A percentile compares a stretch with the other conserved stretches of the same genome.
Conservation (phyloP, 1,140 invertebrate genomes). For the Cyclina sinensis region DNA sequence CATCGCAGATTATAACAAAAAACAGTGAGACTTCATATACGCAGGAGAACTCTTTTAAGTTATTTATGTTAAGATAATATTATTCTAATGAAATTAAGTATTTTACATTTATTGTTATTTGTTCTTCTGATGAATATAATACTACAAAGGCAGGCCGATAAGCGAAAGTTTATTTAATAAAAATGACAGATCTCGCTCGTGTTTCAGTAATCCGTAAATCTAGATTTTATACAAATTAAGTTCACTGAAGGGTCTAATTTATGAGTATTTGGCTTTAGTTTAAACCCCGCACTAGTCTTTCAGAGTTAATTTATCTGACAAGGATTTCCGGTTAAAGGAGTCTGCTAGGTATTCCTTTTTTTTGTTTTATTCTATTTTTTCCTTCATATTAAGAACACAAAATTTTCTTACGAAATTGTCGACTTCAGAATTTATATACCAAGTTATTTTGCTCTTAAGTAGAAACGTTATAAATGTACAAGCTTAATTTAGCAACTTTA, state of each 20-base stretch:
- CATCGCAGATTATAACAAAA: too few species aligned
- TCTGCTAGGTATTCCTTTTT: neutral
- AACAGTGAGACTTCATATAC: too few species aligned
- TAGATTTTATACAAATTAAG: neutral
- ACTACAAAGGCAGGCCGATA: neutral
- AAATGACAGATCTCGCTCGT: neutral
- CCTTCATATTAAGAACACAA: too few species aligned
- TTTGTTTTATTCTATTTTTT: neutral
- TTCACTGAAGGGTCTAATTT: neutral
- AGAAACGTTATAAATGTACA: too few species aligned
- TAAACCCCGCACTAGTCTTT: neutral
- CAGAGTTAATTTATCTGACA: neutral
- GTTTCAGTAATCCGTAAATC: neutral
- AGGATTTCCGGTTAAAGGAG: neutral
- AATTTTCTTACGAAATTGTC: too few species aligned
- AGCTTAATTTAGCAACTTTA: too few species aligned
- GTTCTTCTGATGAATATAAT: neutral
- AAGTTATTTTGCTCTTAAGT: too few species aligned
- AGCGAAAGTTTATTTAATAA: neutral
- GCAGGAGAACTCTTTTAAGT: neutral
- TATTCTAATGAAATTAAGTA: neutral
- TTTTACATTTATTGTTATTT: conserved; percentile 1
- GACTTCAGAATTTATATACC: too few species aligned
- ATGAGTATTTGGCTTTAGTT: neutral
- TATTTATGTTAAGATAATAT: neutral